Percentiles rank a stretch among this genome's conserved stretches.
phyloP scores from a whole-genome alignment of 2,888 invertebrate genomes.

The Sussaba pulchella region DNA sequence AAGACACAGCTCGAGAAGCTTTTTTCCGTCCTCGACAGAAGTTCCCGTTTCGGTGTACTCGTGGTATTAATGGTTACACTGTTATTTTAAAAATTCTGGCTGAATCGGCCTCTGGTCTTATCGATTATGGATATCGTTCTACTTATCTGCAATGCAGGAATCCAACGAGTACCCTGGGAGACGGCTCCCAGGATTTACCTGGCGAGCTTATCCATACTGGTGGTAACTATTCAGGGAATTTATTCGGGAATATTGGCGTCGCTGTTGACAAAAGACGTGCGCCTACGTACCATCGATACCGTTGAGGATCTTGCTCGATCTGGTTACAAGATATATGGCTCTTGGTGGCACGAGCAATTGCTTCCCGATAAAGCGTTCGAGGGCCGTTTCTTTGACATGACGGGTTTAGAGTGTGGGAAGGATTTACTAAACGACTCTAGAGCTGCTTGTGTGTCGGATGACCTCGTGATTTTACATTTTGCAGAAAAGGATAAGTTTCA shows the following conservation, averaged over 20 bases:
- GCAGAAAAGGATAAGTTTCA: not conserved
- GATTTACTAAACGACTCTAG: not conserved
- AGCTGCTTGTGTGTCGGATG: not conserved
- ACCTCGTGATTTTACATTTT: not conserved
- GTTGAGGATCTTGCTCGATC: not conserved
- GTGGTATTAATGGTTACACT: not conserved
- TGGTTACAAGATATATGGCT: not conserved
- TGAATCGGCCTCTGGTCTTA: not conserved
- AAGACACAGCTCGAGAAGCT: not conserved
- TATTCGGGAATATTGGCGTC: constrained; percentile 6
- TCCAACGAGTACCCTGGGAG: not conserved
- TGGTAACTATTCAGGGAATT: not conserved
- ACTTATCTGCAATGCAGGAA: not conserved
- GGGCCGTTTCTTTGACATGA: too few species aligned
- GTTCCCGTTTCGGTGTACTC: not conserved
- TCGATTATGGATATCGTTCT: not conserved
- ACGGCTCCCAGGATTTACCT: constrained; percentile 11
- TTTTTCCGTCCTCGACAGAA: not conserved
- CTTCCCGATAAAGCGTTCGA: not conserved
- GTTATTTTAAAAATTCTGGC: not conserved
- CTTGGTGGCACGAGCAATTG: too few species aligned
- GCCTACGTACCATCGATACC: not conserved
- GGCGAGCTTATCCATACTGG: not conserved
- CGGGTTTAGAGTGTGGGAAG: too few species aligned
- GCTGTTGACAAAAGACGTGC: not conserved